Percentiles rank a stretch among this genome's conserved stretches.
Conservation (phyloP, 2,113 vertebrate species). For the Platichthys flesus region DNA sequence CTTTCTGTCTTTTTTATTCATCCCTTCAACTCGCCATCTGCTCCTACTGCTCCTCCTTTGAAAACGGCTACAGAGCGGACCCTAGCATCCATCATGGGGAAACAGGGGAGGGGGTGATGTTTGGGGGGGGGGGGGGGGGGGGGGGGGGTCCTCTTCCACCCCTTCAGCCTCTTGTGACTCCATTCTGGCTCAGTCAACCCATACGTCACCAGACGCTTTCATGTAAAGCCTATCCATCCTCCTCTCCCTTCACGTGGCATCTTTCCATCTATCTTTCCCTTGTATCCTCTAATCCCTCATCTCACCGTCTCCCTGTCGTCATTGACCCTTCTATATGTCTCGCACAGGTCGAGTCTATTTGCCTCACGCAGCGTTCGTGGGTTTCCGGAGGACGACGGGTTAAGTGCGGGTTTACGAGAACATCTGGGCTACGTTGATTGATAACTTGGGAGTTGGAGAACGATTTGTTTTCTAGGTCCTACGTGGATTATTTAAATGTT, state of each 20-base stretch:
- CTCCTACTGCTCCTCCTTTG: slow-evolving; percentile 30
- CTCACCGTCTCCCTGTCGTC: slow-evolving; percentile 30
- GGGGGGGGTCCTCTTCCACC: slow-evolving; percentile 8
- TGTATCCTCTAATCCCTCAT: slow-evolving; percentile 48
- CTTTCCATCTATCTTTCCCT: slow-evolving; percentile 27
- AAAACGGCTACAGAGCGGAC: slow-evolving; percentile 31
- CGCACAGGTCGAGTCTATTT: slow-evolving; percentile 48
- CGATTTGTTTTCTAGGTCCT: slow-evolving; percentile 3
- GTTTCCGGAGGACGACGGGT: slow-evolving; percentile 19
- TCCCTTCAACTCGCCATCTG: slow-evolving; percentile 30
- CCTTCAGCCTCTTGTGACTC: slow-evolving; percentile 28
- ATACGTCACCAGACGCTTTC: slow-evolving; percentile 33
- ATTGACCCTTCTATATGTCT: not conserved
- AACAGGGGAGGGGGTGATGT: slow-evolving; percentile 2
- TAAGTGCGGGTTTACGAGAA: slow-evolving; percentile 33
- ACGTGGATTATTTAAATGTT: not conserved
- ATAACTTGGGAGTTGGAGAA: slow-evolving; percentile 29
- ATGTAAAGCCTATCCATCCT: slow-evolving; percentile 42
- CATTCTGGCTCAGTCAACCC: slow-evolving; percentile 24
- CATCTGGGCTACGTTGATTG: slow-evolving; percentile 54
- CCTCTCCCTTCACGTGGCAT: slow-evolving; percentile 36
- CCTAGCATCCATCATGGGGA: slow-evolving; percentile 43
- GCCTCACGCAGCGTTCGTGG: slow-evolving; percentile 27
- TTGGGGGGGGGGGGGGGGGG: not conserved
- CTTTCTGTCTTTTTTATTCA: slow-evolving; percentile 27